These are phyloP conservation scores for Copsychus sechellarum DNA, from an alignment of 2,113 vertebrate species.

Conservation along the genomic window DNA sequence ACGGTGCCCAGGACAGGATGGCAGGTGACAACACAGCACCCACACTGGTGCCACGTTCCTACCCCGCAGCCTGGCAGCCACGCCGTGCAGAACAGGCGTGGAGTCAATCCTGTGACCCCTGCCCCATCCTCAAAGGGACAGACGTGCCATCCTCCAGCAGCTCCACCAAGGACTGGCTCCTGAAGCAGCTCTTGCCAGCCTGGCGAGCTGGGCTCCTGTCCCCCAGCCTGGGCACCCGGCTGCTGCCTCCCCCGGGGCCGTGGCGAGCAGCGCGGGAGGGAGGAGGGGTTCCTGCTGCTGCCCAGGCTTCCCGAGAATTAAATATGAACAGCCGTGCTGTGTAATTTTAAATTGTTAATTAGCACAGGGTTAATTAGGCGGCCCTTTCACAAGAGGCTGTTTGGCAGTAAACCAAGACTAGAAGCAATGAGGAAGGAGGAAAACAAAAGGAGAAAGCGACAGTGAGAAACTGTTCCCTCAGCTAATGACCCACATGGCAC, in stretches of 20 bases:
- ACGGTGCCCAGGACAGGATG: fast-evolving
- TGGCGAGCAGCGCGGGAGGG: background rate
- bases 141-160: background rate
- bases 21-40: fast-evolving
- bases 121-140: background rate
- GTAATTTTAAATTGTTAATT: conserved; percentile 99
- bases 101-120: fast-evolving
- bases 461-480: conserved; percentile 70
- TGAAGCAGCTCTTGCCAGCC: background rate
- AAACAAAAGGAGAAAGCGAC: conserved; percentile 72
- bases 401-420: conserved; percentile 83
- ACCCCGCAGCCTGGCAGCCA: background rate
- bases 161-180: background rate
- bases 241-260: background rate
- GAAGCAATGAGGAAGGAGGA: conserved; percentile 74
- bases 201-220: background rate
- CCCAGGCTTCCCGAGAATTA: conserved; percentile 84
- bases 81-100: fast-evolving
- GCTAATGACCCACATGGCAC: conserved; percentile 45
- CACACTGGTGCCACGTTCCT: fast-evolving
- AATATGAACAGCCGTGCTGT: conserved; percentile 88
- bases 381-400: conserved; percentile 84
- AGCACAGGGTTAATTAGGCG: conserved; percentile 97
- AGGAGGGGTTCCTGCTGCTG: conserved; percentile 67
- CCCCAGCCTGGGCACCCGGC: background rate